A percentile compares a stretch with the other conserved stretches of the same genome.
Evolutionary conservation across 2,797 vertebrate species (phyloP).

Genomic region (Erethizon dorsatum): DNA sequence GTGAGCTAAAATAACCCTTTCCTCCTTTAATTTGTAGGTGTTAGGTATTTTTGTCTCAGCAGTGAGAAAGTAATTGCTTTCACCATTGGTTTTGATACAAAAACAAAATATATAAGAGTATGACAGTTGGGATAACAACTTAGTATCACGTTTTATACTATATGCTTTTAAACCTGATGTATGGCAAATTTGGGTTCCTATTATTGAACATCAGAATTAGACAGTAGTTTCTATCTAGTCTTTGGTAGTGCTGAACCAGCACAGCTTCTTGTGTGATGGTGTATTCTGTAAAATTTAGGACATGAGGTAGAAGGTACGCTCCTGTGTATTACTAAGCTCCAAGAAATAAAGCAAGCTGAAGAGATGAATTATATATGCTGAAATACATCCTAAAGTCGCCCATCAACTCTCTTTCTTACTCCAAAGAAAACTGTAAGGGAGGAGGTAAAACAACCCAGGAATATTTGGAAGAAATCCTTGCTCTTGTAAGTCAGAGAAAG

Average conservation of each 20-base stretch:
- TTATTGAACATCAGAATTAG: background rate
- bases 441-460: background rate
- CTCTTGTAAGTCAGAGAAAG: background rate
- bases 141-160: background rate
- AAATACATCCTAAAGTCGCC: background rate
- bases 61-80: background rate
- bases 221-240: background rate
- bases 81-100: background rate
- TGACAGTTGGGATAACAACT: background rate
- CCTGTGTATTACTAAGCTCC: background rate
- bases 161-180: background rate
- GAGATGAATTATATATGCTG: background rate
- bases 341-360: background rate
- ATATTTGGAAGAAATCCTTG: background rate
- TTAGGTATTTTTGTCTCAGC: background rate
- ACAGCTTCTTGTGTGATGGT: background rate
- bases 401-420: background rate
- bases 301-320: background rate
- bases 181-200: background rate
- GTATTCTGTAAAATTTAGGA: background rate
- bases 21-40: background rate
- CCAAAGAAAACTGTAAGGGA: background rate
- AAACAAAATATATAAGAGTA: constrained; percentile 13
- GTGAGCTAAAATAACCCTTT: background rate
- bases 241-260: background rate